These are phyloP conservation scores for Mesopsocus fuscifrons DNA, from an alignment of 2,888 invertebrate species.

Conservation along the genomic window DNA sequence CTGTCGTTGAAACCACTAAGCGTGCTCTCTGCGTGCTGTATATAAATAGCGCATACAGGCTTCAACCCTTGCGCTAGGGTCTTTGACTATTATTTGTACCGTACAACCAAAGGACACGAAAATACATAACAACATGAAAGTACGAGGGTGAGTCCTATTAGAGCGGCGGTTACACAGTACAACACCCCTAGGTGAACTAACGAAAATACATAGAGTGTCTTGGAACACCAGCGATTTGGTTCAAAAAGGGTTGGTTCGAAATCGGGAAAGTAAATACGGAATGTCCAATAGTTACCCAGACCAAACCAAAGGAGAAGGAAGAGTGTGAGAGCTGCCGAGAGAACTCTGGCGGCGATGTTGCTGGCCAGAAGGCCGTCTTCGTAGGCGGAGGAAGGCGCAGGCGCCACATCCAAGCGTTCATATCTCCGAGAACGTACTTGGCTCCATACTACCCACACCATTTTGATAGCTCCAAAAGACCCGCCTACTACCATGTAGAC, in stretches of 20 bases:
- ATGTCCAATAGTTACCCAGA: slow-evolving; percentile 61
- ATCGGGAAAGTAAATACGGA: slow-evolving; percentile 56
- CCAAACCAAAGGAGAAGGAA: slow-evolving; percentile 59
- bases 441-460: slow-evolving; percentile 43
- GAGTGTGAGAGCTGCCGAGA: slow-evolving; percentile 42
- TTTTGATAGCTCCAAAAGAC: slow-evolving; percentile 47
- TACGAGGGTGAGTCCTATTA: slow-evolving; percentile 36
- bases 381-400: slow-evolving; percentile 20
- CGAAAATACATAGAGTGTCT: slow-evolving; percentile 56
- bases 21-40: slow-evolving; percentile 6
- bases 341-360: slow-evolving; percentile 36
- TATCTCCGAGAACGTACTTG: slow-evolving; percentile 40
- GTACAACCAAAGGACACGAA: slow-evolving; percentile 36
- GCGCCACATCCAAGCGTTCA: slow-evolving; percentile 23
- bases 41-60: slow-evolving; percentile 9
- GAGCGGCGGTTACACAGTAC: slow-evolving; percentile 38
- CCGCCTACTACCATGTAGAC: slow-evolving; percentile 75
- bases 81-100: slow-evolving; percentile 17
- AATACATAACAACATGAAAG: slow-evolving; percentile 48
- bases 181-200: slow-evolving; percentile 50
- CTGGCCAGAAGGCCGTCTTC: slow-evolving; percentile 21
- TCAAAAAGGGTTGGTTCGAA: slow-evolving; percentile 50
- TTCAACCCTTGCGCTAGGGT: slow-evolving; percentile 4
- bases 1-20: slow-evolving; percentile 9
- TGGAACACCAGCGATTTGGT: slow-evolving; percentile 62